Conservation (phyloP, 2,888 invertebrate genomes). For the Meandrusa payeni region DNA sequence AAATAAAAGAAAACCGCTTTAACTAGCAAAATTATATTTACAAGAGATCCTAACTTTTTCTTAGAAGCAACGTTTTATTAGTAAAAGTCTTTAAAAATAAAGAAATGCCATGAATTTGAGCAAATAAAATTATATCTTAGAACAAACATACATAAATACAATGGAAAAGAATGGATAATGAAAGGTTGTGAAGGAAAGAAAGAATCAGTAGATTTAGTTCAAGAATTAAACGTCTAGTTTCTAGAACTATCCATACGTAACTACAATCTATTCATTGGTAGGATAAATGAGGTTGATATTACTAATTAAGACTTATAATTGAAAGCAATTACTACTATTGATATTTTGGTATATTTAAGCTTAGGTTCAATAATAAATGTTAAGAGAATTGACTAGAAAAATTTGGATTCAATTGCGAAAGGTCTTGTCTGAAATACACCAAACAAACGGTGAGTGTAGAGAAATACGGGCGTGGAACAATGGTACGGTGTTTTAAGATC, state of each 20-base stretch:
- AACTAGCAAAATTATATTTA: constrained; percentile 40
- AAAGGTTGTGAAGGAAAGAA: constrained; percentile 13
- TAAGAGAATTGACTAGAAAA: constrained; percentile 75
- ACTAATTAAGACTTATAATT: constrained; percentile 33
- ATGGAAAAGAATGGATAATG: constrained; percentile 11
- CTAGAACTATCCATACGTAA: constrained; percentile 9
- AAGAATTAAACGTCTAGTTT: constrained; percentile 14
- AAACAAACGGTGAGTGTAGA: constrained; percentile 36
- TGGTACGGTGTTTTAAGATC: constrained; percentile 29
- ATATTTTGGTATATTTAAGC: constrained; percentile 66
- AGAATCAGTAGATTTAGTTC: constrained; percentile 16
- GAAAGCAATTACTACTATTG: constrained; percentile 35
- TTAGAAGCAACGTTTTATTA: constrained; percentile 37
- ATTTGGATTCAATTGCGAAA: constrained; percentile 64
- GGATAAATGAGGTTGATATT: constrained; percentile 45
- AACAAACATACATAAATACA: constrained; percentile 17
- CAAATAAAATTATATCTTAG: constrained; percentile 57
- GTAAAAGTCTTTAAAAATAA: constrained; percentile 56
- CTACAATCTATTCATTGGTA: constrained; percentile 56
- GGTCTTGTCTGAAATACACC: constrained; percentile 59
- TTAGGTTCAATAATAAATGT: constrained; percentile 51
- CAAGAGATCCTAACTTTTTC: constrained; percentile 58
- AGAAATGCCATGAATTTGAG: constrained; percentile 78
- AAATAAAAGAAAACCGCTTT: constrained; percentile 35
- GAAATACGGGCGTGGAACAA: constrained; percentile 27